Conservation (phyloP, 2,888 invertebrate species). For the Periphyllus acericola region DNA sequence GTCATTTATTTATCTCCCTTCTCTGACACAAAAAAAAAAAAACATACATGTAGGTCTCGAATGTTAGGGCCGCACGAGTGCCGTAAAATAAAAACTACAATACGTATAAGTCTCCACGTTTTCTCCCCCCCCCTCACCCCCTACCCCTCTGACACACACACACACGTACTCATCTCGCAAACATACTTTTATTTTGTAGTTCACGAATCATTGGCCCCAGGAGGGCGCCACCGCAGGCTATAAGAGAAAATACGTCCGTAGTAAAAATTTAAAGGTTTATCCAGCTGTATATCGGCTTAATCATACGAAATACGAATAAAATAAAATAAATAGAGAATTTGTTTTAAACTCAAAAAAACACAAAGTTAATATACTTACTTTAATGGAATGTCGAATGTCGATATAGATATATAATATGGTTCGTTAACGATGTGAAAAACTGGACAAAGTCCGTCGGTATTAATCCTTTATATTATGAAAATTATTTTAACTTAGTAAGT, state of each 20-base stretch:
- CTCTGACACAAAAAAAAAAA: not conserved
- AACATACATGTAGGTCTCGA: not conserved
- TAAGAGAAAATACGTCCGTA: not conserved
- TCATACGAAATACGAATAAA: not conserved
- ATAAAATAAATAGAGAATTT: too few relatives aligned
- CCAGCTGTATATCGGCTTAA: not conserved
- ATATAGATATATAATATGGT: too few relatives aligned
- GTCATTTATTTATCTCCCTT: not conserved
- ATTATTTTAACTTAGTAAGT: too few relatives aligned
- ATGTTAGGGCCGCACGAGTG: not conserved
- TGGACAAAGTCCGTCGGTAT: too few relatives aligned
- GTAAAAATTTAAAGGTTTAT: not conserved
- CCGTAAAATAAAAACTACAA: conserved; percentile 9
- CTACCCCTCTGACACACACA: too few relatives aligned
- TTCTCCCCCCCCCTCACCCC: too few relatives aligned
- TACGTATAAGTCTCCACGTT: not conserved
- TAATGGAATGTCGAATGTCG: too few relatives aligned
- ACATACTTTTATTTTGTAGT: not conserved
- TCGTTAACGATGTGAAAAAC: too few relatives aligned
- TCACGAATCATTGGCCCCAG: not conserved
- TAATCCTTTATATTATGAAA: too few relatives aligned
- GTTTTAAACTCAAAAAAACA: too few relatives aligned
- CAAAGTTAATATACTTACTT: too few relatives aligned
- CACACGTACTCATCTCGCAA: not conserved
- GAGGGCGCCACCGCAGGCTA: not conserved